Percentiles rank a stretch among this genome's conserved stretches.
Conservation (phyloP, 64 coral and sea anemone species). For the Montipora foliosa region DNA sequence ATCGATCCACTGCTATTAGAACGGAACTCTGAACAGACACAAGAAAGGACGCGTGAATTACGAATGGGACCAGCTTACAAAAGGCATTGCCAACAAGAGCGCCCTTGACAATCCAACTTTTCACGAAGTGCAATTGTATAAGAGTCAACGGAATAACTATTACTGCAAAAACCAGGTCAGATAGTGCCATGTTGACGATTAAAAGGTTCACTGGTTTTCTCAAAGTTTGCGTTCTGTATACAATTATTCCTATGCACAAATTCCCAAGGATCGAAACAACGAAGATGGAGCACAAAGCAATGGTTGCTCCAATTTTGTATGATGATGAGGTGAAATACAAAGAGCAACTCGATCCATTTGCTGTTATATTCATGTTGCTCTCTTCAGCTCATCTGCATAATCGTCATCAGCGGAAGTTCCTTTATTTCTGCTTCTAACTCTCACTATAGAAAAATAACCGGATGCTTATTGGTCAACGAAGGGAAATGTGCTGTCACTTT, state of each 20-base stretch:
- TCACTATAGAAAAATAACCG: too few species aligned
- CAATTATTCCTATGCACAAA: constrained; percentile 15
- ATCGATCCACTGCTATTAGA: constrained; percentile 16
- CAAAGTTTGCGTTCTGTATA: not conserved
- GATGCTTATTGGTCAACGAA: too few species aligned
- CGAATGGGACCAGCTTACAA: not conserved
- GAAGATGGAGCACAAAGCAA: not conserved
- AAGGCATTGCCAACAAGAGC: not conserved
- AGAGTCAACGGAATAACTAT: not conserved
- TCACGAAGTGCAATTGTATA: not conserved
- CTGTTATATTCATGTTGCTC: too few species aligned
- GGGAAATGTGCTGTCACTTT: too few species aligned
- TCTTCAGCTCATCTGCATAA: too few species aligned
- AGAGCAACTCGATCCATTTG: too few species aligned
- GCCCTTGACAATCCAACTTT: not conserved
- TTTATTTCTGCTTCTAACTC: too few species aligned
- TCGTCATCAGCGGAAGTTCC: too few species aligned
- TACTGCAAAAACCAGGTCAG: not conserved
- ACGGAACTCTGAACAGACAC: constrained; percentile 4
- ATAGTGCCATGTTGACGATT: constrained; percentile 8
- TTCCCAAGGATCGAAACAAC: not conserved
- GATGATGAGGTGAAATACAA: not conserved
- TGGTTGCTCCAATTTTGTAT: not conserved
- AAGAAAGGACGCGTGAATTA: not conserved
- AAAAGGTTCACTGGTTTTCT: not conserved